These are phyloP conservation scores for Epirrita christyi DNA, from an alignment of 2,888 invertebrate genomes.

Conservation along the genomic window DNA sequence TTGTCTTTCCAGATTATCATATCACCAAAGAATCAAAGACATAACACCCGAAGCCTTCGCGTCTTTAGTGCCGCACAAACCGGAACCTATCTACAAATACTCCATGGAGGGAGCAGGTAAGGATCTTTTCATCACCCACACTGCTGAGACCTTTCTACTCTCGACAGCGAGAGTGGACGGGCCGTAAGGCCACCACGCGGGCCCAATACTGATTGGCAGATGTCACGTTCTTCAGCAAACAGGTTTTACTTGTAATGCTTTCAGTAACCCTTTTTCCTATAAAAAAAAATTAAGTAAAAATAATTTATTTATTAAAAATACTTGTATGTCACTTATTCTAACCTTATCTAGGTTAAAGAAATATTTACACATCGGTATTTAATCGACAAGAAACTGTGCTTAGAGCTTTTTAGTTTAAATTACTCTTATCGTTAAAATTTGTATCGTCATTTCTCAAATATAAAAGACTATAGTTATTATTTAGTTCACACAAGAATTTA, in stretches of 20 bases:
- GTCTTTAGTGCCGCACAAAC: conserved; percentile 92
- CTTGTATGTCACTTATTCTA: conserved; percentile 61
- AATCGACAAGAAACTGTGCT: conserved; percentile 39
- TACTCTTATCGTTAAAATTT: conserved; percentile 48
- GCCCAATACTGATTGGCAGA: not conserved
- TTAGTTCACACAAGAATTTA: conserved; percentile 47
- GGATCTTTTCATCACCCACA: conserved; percentile 1
- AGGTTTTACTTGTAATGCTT: too few species aligned
- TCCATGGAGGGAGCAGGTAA: conserved; percentile 93
- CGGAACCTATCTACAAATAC: conserved; percentile 96
- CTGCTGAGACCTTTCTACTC: too few species aligned
- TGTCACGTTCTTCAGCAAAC: not conserved
- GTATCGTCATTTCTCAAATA: conserved; percentile 42
- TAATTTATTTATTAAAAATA: conserved; percentile 55
- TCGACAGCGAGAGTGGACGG: too few species aligned
- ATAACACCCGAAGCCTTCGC: conserved; percentile 95
- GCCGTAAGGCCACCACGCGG: not conserved
- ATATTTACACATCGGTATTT: conserved; percentile 76
- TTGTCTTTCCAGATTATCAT: conserved; percentile 89
- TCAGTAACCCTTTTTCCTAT: too few species aligned
- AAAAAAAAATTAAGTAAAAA: conserved; percentile 39
- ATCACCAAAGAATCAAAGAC: conserved; percentile 96
- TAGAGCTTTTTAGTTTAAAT: conserved; percentile 53
- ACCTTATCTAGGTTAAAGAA: conserved; percentile 61
- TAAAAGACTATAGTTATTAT: conserved; percentile 22